These are phyloP conservation scores for Philopedon plagiatum DNA, from an alignment of 2,888 invertebrate genomes.

Conservation along the genomic window DNA sequence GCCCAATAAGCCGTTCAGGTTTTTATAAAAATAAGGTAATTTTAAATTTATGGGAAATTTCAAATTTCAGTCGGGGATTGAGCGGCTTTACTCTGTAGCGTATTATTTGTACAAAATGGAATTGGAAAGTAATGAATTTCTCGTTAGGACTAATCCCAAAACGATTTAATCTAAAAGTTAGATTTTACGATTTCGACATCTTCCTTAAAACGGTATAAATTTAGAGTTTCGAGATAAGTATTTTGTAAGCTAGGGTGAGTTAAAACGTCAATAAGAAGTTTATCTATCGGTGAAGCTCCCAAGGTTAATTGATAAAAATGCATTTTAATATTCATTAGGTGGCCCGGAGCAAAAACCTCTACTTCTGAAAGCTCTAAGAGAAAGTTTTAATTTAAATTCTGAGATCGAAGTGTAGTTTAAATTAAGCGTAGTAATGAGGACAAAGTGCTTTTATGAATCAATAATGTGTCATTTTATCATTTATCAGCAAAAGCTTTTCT, in stretches of 20 bases:
- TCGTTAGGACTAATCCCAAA: constrained; percentile 43
- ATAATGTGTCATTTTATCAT: background rate
- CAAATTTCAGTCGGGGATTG: constrained; percentile 25
- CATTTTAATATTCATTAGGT: background rate
- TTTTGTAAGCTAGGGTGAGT: constrained; percentile 27
- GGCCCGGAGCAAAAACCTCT: background rate
- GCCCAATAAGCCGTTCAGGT: background rate
- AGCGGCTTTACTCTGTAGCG: constrained; percentile 34
- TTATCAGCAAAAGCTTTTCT: background rate
- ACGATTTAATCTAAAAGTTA: constrained; percentile 48
- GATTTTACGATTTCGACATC: constrained; percentile 43
- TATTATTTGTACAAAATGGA: constrained; percentile 42
- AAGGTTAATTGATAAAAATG: background rate
- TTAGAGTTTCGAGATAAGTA: constrained; percentile 23
- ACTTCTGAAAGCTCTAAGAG: background rate
- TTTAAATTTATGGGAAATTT: constrained; percentile 32
- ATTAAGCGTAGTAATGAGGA: background rate
- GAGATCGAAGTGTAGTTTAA: background rate
- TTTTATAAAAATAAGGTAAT: constrained; percentile 21
- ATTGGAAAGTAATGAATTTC: constrained; percentile 47
- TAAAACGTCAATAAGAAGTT: constrained; percentile 1
- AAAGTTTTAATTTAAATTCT: background rate
- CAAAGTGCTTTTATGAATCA: background rate
- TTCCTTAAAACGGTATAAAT: constrained; percentile 41
- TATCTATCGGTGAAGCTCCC: background rate